A percentile compares a stretch with the other conserved stretches of the same genome.
phyloP scores from a whole-genome alignment of 2,888 invertebrate genomes.

The Enchytraeus crypticus region DNA sequence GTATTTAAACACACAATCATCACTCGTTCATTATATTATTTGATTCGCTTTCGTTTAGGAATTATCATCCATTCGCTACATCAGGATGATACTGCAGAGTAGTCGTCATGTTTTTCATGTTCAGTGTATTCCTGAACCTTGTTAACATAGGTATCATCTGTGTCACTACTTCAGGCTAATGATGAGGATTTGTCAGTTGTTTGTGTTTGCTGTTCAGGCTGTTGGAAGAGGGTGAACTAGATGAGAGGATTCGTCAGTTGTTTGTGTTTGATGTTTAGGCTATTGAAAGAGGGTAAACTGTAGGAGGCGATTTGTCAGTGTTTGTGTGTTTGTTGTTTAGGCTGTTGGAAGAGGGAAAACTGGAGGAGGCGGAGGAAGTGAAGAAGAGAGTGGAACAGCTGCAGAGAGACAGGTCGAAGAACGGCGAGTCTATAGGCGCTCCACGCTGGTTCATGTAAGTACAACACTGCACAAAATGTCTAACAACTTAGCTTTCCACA shows the following conservation, averaged over 20 bases:
- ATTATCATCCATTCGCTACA: not conserved
- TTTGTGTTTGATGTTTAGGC: constrained; percentile 38
- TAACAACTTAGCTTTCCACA: too few species aligned
- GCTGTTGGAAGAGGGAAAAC: constrained; percentile 66
- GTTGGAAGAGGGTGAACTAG: not conserved
- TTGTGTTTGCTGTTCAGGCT: not conserved
- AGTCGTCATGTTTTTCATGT: not conserved
- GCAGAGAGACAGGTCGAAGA: constrained; percentile 63
- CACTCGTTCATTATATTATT: too few species aligned
- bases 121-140: too few species aligned
- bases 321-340: constrained; percentile 32
- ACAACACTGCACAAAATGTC: not conserved
- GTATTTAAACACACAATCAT: too few species aligned
- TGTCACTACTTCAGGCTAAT: too few species aligned
- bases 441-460: constrained; percentile 60
- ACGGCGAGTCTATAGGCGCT: constrained; percentile 55
- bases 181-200: not conserved
- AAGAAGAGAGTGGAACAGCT: constrained; percentile 65
- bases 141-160: too few species aligned
- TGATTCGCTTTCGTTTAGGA: not conserved
- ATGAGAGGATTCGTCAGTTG: not conserved
- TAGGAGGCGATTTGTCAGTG: constrained; percentile 52
- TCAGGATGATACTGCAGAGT: not conserved
- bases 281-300: constrained; percentile 67
- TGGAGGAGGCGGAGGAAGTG: constrained; percentile 62